Evolutionary conservation across 2,797 vertebrate genomes (phyloP), one percentile per base, ranked within the genome.

Genomic region (Platyrinchus mystaceus): DNA sequence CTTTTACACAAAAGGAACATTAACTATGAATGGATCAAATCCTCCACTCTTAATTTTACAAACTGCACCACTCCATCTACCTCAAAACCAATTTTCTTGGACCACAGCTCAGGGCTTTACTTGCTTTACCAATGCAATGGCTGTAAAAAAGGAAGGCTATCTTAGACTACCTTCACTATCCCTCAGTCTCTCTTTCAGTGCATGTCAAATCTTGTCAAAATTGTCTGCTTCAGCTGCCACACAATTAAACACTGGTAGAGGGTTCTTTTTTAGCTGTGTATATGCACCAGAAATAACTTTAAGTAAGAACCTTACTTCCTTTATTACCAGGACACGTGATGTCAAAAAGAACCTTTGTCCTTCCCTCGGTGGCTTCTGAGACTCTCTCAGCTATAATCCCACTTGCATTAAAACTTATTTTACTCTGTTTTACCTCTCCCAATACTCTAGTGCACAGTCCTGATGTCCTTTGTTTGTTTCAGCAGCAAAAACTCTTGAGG

Each of bases 371-470:
- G 52, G 28, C 15, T 30, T 50, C 46, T 60, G 17, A 66, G 37
- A 41, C 41, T 81, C 41, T 78, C 66, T 46, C 37, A 58, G 22
- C 36, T 87, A 27, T 16, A 84, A 62, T 32, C 3, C 15, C 14
- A 44, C n/a, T 23, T 60, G 9, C 34, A 62, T 16, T 70, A 53
- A 44, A 60, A 84, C 8, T 37, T 81, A 11, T 34, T 63, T 70
- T 39, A 23, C 52, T 68, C 15, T 43, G 16, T 36, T 91, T 47
- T 50, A 76, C 37, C 36, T 81, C 46, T 60, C 20, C 16, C 55
- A 73, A 0, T 15, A 22, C 15, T 23, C 17, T 49, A 47, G 5
- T 14, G 15, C 1, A 1, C 22, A 37, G n/a, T 58, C 3, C 10
- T n/a, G 14, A 22, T 1, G 5, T 50, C 22, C 32, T 73, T 74